Base-by-base conservation (phyloP, 2,113 vertebrate species). In the Willisornis vidua region DNA sequence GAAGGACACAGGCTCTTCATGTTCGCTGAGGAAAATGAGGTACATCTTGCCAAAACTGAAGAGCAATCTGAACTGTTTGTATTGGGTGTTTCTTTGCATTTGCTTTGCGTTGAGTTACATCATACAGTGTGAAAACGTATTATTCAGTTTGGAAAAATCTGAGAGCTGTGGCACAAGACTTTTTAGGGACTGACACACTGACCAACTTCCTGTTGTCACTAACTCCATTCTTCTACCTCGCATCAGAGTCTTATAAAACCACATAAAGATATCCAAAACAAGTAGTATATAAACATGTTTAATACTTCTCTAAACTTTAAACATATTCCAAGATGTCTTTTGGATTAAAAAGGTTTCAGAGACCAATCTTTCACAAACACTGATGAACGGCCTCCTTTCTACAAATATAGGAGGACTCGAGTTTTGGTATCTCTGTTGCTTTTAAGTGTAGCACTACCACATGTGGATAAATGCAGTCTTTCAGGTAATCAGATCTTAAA, bases 61-160 rank as follows among this genome's bases (percentile, higher is more conserved):
- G 41, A 81, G 33, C 62, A 49, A 59, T 55, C 14, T 55, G 16
- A 16, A 81, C 59, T 43, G 14, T 45, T 61, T 61, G 7, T 66
- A 77, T 67, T 54, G 75, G 19, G 14, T 5, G 18, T 19, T 31
- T 95, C 55, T 62, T 87, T 59, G 46, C 28, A 35, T 31, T 9
- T 3, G 1, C 67, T 87, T 52, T 61, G 65, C 24, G 39, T 8
- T 3, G 6, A 66, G 29, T 81, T 61, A 52, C 19, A 61, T 11
- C 10, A 31, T 14, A 23, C 0, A 0, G 72, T 61, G 35, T 26
- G 25, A 61, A 78, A 55, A 26, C 3, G 7, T 28, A 29, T 65
- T 79, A 70, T 15, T 79, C 51, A 29, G 12, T 65, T 48, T 65
- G 66, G 49, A 71, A 68, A 67, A 67, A 78, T 6, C 29, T 18